Percentiles rank a stretch among this genome's conserved stretches.
phyloP scores from a whole-genome alignment of 2,888 invertebrate species.

The Oligia fasciuncula region DNA sequence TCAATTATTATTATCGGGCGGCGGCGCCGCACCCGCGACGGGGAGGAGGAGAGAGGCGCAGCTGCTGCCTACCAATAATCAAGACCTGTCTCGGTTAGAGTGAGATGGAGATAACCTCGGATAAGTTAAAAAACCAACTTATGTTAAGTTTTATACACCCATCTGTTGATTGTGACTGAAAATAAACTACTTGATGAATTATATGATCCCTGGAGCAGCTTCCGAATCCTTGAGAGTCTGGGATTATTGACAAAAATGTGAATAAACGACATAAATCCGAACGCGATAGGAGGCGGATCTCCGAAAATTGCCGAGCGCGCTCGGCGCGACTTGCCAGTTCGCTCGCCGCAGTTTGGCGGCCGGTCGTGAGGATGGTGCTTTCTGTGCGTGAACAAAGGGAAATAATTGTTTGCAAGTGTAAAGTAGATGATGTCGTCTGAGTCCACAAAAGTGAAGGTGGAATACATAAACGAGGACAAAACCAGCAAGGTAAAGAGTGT shows the following conservation, averaged over 20 bases:
- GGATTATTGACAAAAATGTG: constrained; percentile 64
- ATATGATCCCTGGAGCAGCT: constrained; percentile 32
- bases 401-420: constrained; percentile 84
- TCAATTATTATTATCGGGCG: constrained; percentile 90
- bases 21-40: constrained; percentile 88
- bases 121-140: constrained; percentile 64
- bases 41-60: constrained; percentile 90
- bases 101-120: constrained; percentile 80
- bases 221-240: constrained; percentile 20
- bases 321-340: constrained; percentile 84
- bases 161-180: background rate
- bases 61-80: constrained; percentile 91
- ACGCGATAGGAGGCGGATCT: constrained; percentile 90
- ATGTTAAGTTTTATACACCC: constrained; percentile 29
- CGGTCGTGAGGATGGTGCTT: constrained; percentile 89
- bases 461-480: constrained; percentile 88
- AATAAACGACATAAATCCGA: constrained; percentile 78
- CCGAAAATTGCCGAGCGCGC: constrained; percentile 84
- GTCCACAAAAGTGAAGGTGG: constrained; percentile 86
- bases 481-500: constrained; percentile 85
- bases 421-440: constrained; percentile 90
- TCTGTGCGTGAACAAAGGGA: constrained; percentile 87
- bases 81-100: constrained; percentile 85
- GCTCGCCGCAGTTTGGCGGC: constrained; percentile 89
- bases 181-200: constrained; percentile 19